Evolutionary conservation across 2,113 vertebrate genomes (phyloP), one percentile per base, ranked within the genome.

Genomic region (Crotalus horridus): DNA sequence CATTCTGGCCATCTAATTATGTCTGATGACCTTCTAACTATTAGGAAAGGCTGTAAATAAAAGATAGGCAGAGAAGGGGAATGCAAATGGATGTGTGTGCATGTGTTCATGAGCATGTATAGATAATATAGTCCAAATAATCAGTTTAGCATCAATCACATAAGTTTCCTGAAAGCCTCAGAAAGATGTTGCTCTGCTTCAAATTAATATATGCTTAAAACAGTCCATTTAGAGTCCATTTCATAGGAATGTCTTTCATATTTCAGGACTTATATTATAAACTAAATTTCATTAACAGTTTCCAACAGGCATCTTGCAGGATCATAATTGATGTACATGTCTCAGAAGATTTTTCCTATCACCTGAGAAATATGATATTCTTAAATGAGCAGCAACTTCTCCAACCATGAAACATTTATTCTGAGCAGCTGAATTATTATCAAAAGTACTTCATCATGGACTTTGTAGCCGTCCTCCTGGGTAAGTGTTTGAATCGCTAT

Each of bases 31-130:
- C 92, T 61, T 90, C 74, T 53, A 61, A 56, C 29, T 61, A 59
- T 89, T 86, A 53, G 9, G 6, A 7, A 51, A 89, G 54, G 24
- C 13, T 86, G n/a, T 93, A 93, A 93, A 93, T 90, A 93, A 90
- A 90, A 61, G 21, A 90, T 53, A 26, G 29, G 6, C 26, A 13
- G 8, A 8, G 26, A 11, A 64, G 21, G 23, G 43, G 11, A 48
- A 55, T 59, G 10, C 20, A 89, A 39, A 86, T 24, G 58, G 17
- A 3, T 89, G 9, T 58, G 20, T n/a, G 13, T 33, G 13, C 2
- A 3, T 64, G 61, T 81, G 69, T 81, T 33, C 15, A 39, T 81
- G 74, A 0, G 1, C 33, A 81, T n/a, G 61, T 69, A n/a, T 29
- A 69, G 11, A 29, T 69, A 69, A n/a, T 23, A 1, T 5, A 53